Conservation (phyloP, 2,888 invertebrate species). For the Andrena hattorfiana region DNA sequence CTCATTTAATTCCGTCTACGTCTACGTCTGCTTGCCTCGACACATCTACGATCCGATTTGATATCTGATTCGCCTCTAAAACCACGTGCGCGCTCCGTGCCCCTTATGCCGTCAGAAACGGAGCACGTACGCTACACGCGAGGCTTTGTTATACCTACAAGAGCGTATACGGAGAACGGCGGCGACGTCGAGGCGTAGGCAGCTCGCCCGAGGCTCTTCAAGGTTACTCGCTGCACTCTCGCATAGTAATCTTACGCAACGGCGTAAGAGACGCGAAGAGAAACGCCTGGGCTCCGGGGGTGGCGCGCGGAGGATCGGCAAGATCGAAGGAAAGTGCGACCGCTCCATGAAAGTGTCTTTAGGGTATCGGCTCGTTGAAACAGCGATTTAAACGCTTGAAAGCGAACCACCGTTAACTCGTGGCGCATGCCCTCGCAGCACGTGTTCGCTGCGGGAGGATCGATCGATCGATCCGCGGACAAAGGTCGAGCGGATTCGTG, state of each 20-base stretch:
- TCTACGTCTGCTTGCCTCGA: too few relatives aligned
- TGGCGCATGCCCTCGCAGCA: constrained; percentile 19
- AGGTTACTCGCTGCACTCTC: constrained; percentile 70
- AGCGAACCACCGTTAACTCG: constrained; percentile 54
- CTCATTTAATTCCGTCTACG: too few relatives aligned
- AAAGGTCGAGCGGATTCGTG: constrained; percentile 32
- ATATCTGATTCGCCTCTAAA: too few relatives aligned
- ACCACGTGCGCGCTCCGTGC: too few relatives aligned
- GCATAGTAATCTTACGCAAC: constrained; percentile 73
- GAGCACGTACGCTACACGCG: not conserved
- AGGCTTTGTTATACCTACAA: constrained; percentile 8
- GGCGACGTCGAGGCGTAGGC: constrained; percentile 54
- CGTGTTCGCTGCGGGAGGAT: constrained; percentile 31
- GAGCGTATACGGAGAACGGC: not conserved
- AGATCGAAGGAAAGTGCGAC: not conserved
- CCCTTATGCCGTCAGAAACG: not conserved
- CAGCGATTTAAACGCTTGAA: constrained; percentile 47
- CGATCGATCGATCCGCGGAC: constrained; percentile 37
- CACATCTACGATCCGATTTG: too few relatives aligned
- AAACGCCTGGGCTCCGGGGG: constrained; percentile 2
- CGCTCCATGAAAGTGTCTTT: not conserved
- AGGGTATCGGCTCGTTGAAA: constrained; percentile 36
- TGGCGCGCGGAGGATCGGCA: constrained; percentile 22
- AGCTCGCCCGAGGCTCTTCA: constrained; percentile 59
- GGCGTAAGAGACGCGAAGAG: constrained; percentile 24